Percentiles rank a stretch among this genome's conserved stretches.
These are phyloP conservation scores for Xyrauchen texanus DNA, from an alignment of 2,113 vertebrate genomes.

Conservation along the genomic window DNA sequence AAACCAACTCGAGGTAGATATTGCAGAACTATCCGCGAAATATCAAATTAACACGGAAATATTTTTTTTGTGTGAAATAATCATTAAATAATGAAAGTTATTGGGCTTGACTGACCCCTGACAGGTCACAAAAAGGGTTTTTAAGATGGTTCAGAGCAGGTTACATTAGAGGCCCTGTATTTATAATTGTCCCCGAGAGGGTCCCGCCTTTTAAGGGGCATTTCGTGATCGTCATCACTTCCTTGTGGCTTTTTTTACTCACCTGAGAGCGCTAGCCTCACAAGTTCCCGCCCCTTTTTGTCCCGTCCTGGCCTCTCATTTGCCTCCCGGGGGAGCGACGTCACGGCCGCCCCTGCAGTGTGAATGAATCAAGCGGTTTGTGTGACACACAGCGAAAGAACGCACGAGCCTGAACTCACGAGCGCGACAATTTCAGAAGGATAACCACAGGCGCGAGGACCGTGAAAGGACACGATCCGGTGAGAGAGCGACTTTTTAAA, in stretches of 20 bases:
- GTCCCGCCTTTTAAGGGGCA: conserved; percentile 65
- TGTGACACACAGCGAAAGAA: conserved; percentile 72
- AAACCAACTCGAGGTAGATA: neutral
- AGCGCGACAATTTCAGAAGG: conserved; percentile 33
- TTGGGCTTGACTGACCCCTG: neutral
- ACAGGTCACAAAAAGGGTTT: neutral
- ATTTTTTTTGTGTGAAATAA: neutral
- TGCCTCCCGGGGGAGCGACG: conserved; percentile 78
- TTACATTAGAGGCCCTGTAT: conserved; percentile 48
- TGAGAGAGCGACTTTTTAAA: neutral
- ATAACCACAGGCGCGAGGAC: conserved; percentile 34
- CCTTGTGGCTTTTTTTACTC: neutral
- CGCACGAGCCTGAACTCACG: conserved; percentile 43
- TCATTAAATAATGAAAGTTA: neutral
- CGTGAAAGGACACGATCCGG: conserved; percentile 27
- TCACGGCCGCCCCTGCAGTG: conserved; percentile 89
- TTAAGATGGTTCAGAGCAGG: neutral
- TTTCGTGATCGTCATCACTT: conserved; percentile 48
- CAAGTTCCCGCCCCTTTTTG: conserved; percentile 44
- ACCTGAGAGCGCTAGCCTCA: neutral
- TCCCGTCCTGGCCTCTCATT: conserved; percentile 63
- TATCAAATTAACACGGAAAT: neutral
- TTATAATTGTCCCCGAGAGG: conserved; percentile 62
- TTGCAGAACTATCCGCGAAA: neutral
- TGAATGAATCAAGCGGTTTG: conserved; percentile 87